These are phyloP conservation scores for Lasioglossum vierecki DNA, from an alignment of 2,888 invertebrate genomes.

Conservation along the genomic window DNA sequence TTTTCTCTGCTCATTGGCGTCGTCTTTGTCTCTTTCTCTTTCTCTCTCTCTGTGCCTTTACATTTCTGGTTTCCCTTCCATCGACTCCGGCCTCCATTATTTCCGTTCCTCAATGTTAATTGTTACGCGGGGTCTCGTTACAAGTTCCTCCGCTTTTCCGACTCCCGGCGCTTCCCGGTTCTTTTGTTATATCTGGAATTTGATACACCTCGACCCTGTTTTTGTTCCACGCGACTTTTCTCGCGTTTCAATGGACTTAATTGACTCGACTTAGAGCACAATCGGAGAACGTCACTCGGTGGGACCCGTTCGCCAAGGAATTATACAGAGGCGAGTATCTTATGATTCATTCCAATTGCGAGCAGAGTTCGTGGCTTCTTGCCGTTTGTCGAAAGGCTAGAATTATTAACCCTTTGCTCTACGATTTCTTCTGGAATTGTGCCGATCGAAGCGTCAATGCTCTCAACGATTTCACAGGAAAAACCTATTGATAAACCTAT, in stretches of 20 bases:
- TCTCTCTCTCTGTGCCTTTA: background rate
- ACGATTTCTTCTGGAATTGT: background rate
- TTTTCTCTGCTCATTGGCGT: background rate
- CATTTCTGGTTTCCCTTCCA: background rate
- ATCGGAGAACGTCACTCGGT: background rate
- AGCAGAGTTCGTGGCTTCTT: background rate
- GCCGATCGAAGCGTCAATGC: background rate
- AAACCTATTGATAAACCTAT: no score
- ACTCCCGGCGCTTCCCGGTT: background rate
- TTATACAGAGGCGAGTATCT: background rate
- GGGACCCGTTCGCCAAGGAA: background rate
- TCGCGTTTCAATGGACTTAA: background rate
- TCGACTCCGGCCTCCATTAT: background rate
- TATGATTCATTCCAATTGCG: background rate
- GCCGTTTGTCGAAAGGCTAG: background rate
- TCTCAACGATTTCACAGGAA: no score
- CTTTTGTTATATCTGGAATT: background rate
- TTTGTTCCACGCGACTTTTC: background rate
- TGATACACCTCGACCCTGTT: background rate
- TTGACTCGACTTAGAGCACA: background rate
- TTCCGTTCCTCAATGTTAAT: background rate
- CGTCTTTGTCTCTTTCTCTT: background rate
- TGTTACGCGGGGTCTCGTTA: background rate
- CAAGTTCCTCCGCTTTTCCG: background rate
- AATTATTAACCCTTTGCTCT: background rate